Conservation (phyloP, 2,888 invertebrate species). For the Athrips mouffetella region DNA sequence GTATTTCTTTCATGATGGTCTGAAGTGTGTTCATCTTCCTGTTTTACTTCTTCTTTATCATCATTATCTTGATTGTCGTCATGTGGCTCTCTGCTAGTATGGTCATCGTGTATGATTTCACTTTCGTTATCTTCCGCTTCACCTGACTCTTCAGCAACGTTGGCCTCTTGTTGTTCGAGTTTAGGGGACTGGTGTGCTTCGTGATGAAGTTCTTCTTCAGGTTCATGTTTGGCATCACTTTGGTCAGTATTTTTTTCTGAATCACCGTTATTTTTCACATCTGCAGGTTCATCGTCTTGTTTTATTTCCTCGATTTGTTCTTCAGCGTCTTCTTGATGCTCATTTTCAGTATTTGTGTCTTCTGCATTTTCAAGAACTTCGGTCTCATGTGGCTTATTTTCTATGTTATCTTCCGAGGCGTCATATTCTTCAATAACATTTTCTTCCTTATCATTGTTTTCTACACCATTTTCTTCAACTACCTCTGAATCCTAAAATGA, state of each 20-base stretch:
- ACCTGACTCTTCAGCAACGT: background rate
- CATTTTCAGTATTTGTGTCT: constrained; percentile 10
- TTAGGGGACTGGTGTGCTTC: constrained; percentile 30
- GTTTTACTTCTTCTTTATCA: constrained; percentile 1
- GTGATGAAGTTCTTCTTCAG: constrained; percentile 21
- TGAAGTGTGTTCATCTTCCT: constrained; percentile 1
- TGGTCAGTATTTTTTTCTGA: constrained; percentile 15
- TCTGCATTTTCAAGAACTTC: constrained; percentile 22
- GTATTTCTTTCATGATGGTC: constrained; percentile 19
- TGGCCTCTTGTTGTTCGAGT: constrained; percentile 21
- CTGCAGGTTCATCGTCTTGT: constrained; percentile 1
- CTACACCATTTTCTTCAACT: constrained; percentile 27
- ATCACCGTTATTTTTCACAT: constrained; percentile 26
- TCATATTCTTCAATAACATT: constrained; percentile 15
- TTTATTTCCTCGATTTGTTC: background rate
- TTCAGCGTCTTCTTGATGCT: background rate
- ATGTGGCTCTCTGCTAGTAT: constrained; percentile 3
- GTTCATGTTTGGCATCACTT: constrained; percentile 21
- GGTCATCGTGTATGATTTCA: too few relatives aligned
- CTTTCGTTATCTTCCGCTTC: background rate
- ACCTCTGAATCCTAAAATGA: constrained; percentile 59
- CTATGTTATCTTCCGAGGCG: constrained; percentile 5
- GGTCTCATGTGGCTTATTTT: constrained; percentile 21
- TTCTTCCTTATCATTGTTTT: constrained; percentile 15
- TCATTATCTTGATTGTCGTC: constrained; percentile 9